Base-by-base conservation (phyloP, 2,113 vertebrate genomes). In the Alligator mississippiensis region DNA sequence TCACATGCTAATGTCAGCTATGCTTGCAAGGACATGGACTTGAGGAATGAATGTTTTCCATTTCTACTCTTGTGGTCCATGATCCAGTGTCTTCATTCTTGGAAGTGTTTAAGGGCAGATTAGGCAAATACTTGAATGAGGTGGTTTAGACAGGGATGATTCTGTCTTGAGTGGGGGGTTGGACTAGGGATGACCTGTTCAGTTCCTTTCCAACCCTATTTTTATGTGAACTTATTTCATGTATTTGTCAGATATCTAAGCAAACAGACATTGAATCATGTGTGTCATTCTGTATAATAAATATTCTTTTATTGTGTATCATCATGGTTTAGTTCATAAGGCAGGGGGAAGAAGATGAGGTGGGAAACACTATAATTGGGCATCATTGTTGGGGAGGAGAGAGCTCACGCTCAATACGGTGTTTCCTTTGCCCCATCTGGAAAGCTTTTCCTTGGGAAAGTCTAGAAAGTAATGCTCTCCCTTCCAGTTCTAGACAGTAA, bases 321-420 rank as follows among this genome's bases (percentile, higher is more conserved):
- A 58, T 70, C 85, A 21, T 86, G 72, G 64, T 74, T 74, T 74
- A 13, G 34, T 74, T 74, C 22, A 2, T 1, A 2, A 0, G 0
- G 9, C 0, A 1, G 79, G 57, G 63, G 38, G 82, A 58, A 62
- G 21, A 60, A 61, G 54, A 66, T 25, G 57, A 16, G 74, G 28
- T 82, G 25, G 82, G 81, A 93, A 18, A 16, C 10, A 1, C 72
- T 90, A 63, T 58, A 30, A 60, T 70, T 24, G 47, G 30, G 68
- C 64, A 89, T 27, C 83, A 11, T n/a, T 85, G 70, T 54, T 61
- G 87, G 30, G 77, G 0, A 0, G 70, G 28, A 80, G 90, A 57
- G 64, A 90, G 81, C 58, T 85, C 30, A 0, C 85, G 11, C 61
- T 93, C 1, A 0, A 10, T 90, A 11, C 12, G 77, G 77, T 90